A percentile compares a stretch with the other conserved stretches of the same genome.
Conservation (phyloP, 30 jellyfish, hydroid and myxozoan species). For the Pelagia noctiluca region DNA sequence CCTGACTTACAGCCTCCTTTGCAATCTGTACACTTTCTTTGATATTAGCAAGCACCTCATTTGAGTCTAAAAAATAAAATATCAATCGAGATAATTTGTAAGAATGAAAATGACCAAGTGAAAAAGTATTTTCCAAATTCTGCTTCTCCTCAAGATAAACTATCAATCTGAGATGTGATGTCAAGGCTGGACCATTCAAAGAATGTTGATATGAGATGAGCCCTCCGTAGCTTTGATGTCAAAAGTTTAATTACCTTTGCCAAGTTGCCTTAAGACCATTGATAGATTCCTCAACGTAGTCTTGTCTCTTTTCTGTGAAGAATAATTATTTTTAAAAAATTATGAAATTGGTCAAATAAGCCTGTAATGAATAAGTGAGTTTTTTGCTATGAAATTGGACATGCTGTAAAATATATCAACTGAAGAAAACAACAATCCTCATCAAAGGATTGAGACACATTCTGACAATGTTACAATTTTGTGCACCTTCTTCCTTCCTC, state of each 20-base stretch:
- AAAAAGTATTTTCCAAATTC: too few relatives aligned
- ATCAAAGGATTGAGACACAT: too few relatives aligned
- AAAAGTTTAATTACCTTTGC: constrained; percentile 70
- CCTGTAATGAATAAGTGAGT: background rate
- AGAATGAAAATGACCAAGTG: too few relatives aligned
- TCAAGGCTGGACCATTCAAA: too few relatives aligned
- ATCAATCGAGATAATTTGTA: too few relatives aligned
- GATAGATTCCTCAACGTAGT: constrained; percentile 87
- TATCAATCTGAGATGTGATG: too few relatives aligned
- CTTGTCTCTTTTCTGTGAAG: constrained; percentile 78
- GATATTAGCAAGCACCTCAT: constrained; percentile 63
- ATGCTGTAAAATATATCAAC: too few relatives aligned
- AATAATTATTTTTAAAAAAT: background rate
- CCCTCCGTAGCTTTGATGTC: background rate
- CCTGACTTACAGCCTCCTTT: constrained; percentile 89
- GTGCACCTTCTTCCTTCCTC: too few relatives aligned
- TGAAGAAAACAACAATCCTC: too few relatives aligned
- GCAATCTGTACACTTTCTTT: constrained; percentile 92
- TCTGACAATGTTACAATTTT: too few relatives aligned
- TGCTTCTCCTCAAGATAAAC: too few relatives aligned
- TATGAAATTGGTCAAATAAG: background rate
- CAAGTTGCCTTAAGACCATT: constrained; percentile 97
- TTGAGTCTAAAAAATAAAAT: constrained; percentile 52
- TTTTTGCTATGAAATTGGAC: background rate
- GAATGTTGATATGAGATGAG: too few relatives aligned